phyloP scores from a whole-genome alignment of 2,113 vertebrate species.

The Lathamus discolor region DNA sequence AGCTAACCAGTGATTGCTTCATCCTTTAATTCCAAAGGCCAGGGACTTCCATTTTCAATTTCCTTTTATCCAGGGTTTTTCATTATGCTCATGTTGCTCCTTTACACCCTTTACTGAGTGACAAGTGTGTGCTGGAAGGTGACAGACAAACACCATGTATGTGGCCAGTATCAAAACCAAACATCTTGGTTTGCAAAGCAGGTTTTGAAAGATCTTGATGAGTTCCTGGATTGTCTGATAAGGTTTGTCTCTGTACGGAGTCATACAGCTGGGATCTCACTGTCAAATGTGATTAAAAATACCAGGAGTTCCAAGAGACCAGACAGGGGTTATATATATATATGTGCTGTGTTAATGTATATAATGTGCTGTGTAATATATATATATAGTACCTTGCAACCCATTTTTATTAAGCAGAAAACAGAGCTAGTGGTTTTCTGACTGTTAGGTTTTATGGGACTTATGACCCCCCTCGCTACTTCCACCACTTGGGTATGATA shows the following conservation, averaged over 20 bases:
- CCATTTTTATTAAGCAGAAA: not conserved
- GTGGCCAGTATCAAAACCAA: not conserved
- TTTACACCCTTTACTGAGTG: not conserved
- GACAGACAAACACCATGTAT: not conserved
- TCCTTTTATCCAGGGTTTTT: slow-evolving; percentile 27
- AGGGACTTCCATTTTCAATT: slow-evolving; percentile 42
- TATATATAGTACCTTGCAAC: not conserved
- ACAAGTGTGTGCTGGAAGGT: not conserved
- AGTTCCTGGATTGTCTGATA: not conserved
- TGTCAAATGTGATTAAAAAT: not conserved
- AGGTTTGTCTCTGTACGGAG: not conserved
- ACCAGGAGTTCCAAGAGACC: not conserved
- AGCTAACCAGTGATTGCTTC: not conserved
- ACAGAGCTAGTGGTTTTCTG: not conserved
- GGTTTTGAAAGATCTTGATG: not conserved
- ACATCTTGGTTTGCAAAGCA: not conserved
- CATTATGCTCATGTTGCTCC: not conserved
- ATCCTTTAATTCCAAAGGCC: slow-evolving; percentile 33
- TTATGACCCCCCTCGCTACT: fast-evolving
- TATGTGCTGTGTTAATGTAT: too few species aligned
- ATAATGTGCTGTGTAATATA: too few species aligned
- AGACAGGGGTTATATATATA: not conserved
- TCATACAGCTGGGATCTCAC: not conserved
- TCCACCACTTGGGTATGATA: not conserved
- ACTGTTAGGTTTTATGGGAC: not conserved